Base-by-base conservation (phyloP, 2,888 invertebrate genomes). In the Calameuta filiformis region DNA sequence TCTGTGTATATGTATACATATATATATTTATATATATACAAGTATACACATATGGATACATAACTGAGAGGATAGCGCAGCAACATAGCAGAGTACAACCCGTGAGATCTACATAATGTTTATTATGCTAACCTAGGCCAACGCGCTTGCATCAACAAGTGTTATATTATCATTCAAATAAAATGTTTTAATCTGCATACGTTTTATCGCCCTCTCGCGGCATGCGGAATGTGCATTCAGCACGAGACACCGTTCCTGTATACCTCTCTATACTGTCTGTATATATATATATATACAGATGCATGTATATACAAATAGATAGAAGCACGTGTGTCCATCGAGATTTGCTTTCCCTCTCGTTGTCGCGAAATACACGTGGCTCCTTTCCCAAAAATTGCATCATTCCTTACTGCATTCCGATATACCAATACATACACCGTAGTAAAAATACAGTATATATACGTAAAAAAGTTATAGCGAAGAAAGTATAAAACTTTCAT, bases 121-220 rank as follows among this genome's bases (percentile, higher is more conserved):
- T 91, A 90, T 91, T 90, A 91, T 90, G 91, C 90, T 89, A 90
- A 90, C 90, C 90, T 90, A 90, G 90, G 90, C 90, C 89, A 91
- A 90, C 90, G 90, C 88, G 90, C 89, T 90, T 87, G 90, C 90
- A 91, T 91, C 91, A 90, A 91, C 91, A 91, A 91, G 91, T 91
- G 91, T 91, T 91, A 90, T 90, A 91, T 91, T 90, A 91, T 91
- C 90, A 91, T 91, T 91, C 90, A 91, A 91, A 91, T 90, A 91
- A 91, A 91, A 91, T 91, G 91, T 91, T 91, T 91, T 90, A 91
- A 91, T 91, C 91, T 91, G 91, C 91, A 90, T 91, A 90, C 90
- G 91, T 90, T 91, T 91, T 90, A 91, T 91, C 90, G 89, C 87
- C 87, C 90, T 90, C 90, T 90, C 86, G 86, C 86, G 86, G 88